Conservation (phyloP, 2,888 invertebrate genomes). For the Lasioglossum zephyrum region DNA sequence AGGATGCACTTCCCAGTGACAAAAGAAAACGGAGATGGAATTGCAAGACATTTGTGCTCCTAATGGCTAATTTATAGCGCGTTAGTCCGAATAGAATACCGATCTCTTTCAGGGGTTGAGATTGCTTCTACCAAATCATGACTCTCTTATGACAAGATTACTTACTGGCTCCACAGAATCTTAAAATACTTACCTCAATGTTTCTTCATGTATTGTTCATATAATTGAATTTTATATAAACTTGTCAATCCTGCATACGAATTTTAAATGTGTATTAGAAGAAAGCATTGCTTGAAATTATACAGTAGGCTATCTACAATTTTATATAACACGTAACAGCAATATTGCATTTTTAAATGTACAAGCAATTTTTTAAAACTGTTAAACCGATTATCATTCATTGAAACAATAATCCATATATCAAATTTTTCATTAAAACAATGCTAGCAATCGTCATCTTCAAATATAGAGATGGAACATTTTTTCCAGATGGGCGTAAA, state of each 20-base stretch:
- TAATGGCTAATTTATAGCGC: constrained; percentile 58
- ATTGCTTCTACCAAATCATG: constrained; percentile 18
- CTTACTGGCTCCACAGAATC: not conserved
- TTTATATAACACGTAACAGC: not conserved
- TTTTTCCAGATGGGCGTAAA: not conserved
- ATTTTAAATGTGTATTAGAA: not conserved
- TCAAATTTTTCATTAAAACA: not conserved
- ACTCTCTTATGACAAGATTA: not conserved
- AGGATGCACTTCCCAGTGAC: constrained; percentile 73
- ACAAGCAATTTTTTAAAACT: not conserved
- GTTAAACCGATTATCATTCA: not conserved
- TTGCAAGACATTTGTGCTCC: constrained; percentile 42
- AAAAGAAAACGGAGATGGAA: constrained; percentile 61
- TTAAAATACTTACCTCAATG: not conserved
- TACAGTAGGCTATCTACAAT: not conserved
- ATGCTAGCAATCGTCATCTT: not conserved
- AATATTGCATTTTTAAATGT: not conserved
- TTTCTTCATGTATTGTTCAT: not conserved
- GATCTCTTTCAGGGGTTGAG: constrained; percentile 18
- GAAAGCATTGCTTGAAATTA: not conserved
- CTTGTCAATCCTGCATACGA: not conserved
- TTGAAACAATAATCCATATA: too few relatives aligned
- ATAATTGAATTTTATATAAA: not conserved
- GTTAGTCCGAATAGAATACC: constrained; percentile 34
- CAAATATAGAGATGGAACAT: not conserved